Conservation (phyloP, 2,797 vertebrate genomes). For the Pipistrellus pygmaeus region DNA sequence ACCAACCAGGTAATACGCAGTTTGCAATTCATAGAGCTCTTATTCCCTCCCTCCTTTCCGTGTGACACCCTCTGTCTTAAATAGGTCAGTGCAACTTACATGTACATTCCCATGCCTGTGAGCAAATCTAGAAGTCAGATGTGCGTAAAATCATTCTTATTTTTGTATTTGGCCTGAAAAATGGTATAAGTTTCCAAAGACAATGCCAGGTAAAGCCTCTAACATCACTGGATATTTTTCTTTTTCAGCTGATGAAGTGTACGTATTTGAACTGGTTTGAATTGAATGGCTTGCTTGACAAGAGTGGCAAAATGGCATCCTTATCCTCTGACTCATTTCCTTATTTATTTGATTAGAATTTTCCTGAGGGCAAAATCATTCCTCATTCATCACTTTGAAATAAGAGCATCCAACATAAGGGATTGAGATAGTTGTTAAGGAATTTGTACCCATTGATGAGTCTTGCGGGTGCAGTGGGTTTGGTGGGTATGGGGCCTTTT, state of each 20-base stretch:
- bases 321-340: slow-evolving; percentile 49
- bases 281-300: not conserved
- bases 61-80: not conserved
- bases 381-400: slow-evolving; percentile 54
- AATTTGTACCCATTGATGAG: not conserved
- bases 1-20: not conserved
- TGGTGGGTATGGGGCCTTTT: too few species aligned
- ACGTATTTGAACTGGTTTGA: not conserved
- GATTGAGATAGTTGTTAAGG: not conserved
- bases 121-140: not conserved
- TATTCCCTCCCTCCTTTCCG: not conserved
- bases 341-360: slow-evolving; percentile 39
- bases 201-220: not conserved
- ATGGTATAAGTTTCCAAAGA: not conserved
- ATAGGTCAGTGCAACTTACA: not conserved
- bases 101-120: not conserved
- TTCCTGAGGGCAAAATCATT: slow-evolving; percentile 30
- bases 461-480: too few species aligned
- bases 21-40: not conserved
- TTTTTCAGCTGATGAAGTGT: not conserved
- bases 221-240: not conserved
- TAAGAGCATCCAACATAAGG: not conserved
- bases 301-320: slow-evolving; percentile 24
- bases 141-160: not conserved
- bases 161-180: not conserved